Conservation (phyloP, 1,140 invertebrate genomes). For the Drosophila sp. region DNA sequence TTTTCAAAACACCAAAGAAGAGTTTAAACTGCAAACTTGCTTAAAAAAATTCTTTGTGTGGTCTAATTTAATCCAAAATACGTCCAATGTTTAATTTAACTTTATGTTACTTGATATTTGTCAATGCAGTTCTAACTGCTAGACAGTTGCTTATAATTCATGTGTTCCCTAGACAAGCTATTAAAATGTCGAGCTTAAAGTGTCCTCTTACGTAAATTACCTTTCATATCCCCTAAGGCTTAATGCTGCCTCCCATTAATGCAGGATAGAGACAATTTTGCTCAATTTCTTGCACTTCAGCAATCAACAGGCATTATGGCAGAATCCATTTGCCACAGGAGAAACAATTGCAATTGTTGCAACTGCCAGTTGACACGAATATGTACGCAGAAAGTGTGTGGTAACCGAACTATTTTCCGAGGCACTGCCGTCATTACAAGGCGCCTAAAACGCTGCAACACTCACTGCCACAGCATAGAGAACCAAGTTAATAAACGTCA, state of each 20-base stretch:
- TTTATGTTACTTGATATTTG: too few relatives aligned
- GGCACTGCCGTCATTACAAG: background rate
- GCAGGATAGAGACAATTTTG: background rate
- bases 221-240: conserved; percentile 1
- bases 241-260: conserved; percentile 1
- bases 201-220: conserved; percentile 7
- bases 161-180: background rate
- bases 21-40: too few relatives aligned
- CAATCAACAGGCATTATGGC: conserved; percentile 31
- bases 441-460: conserved; percentile 39
- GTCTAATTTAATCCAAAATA: too few relatives aligned
- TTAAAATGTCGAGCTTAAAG: background rate
- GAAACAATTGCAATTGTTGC: conserved; percentile 17
- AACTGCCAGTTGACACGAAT: conserved; percentile 32
- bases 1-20: too few relatives aligned
- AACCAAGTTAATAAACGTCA: conserved; percentile 64
- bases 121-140: too few relatives aligned
- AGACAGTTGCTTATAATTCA: background rate
- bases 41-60: too few relatives aligned
- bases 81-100: too few relatives aligned
- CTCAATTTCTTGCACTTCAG: conserved; percentile 4
- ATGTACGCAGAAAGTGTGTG: conserved; percentile 30
- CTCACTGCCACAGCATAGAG: conserved; percentile 14
- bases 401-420: conserved; percentile 1
- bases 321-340: conserved; percentile 21